A percentile compares a stretch with the other conserved stretches of the same genome.
phyloP scores from a whole-genome alignment of 2,113 vertebrate species.

The Lucifuga dentata region DNA sequence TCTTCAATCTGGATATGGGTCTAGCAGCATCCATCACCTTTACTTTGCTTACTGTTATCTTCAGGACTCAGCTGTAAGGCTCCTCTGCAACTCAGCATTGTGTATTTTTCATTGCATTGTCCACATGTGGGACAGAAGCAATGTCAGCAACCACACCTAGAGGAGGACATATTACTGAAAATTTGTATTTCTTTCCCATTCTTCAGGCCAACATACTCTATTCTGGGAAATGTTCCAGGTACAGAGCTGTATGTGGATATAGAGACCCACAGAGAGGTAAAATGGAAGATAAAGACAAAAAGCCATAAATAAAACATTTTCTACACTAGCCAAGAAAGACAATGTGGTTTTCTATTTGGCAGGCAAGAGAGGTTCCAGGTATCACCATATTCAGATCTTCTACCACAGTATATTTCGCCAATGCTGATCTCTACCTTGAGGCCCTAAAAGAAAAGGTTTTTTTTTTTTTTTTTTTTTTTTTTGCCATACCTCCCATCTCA shows the following conservation, averaged over 20 bases:
- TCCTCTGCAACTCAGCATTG: background rate
- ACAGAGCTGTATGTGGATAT: constrained; percentile 92
- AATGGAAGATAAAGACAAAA: background rate
- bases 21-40: constrained; percentile 88
- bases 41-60: constrained; percentile 90
- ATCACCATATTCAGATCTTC: constrained; percentile 95
- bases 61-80: constrained; percentile 92
- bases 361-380: constrained; percentile 91
- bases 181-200: constrained; percentile 1
- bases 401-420: constrained; percentile 94
- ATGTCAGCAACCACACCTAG: too few species aligned
- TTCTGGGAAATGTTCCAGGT: constrained; percentile 89
- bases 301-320: background rate
- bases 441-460: constrained; percentile 90
- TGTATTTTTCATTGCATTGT: background rate
- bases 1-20: constrained; percentile 93
- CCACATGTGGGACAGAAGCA: too few species aligned
- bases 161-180: too few species aligned
- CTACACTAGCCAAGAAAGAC: background rate
- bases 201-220: constrained; percentile 90
- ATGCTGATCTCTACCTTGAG: constrained; percentile 91
- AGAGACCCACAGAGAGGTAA: constrained; percentile 88
- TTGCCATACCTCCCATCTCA: too few species aligned
- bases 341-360: constrained; percentile 16
- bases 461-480: too few species aligned